Base-by-base conservation (phyloP, 2,888 invertebrate genomes). In the Apodemia hepburni region DNA sequence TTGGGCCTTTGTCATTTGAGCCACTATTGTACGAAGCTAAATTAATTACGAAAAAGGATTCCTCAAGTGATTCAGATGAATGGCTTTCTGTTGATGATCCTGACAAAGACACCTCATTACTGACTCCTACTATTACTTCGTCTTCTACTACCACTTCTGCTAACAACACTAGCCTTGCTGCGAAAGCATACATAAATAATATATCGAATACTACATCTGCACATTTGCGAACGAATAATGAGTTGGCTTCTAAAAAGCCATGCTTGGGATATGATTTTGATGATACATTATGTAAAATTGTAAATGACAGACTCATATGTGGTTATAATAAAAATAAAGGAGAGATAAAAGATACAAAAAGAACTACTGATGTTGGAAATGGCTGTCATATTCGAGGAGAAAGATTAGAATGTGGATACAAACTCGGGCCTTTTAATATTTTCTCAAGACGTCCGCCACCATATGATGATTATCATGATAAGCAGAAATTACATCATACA, bases 371-470 rank as follows among this genome's bases (percentile, higher is more conserved):
- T 57, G 51, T 82, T 4, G 78, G 77, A 6, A 78, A 82, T 60
- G 83, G 80, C 1, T 88, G 88, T 66, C 70, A 71, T 38, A 60
- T 75, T 35, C 78, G 80, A 12, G 78, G 76, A 15, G 78, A 81
- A n/a, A 82, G 88, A 71, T 69, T 88, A 60, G 87, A 88, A 76
- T 88, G 88, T 72, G 87, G 87, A 4, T 88, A 88, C 68, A 59
- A 70, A 3, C 65, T 58, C 12, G 70, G 69, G 33, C 75, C 73
- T 54, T 73, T 69, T 62, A 64, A 62, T 51, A 64, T 68, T 29
- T 57, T 57, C 59, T 57, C 63, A 0, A 68, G 70, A 68, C 71
- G 74, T 42, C 74, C 73, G 5, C 70, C 71, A 22, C 69, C 61
- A 22, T 57, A 66, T 57, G 61, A 67, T 12, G 58, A 57, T 12